Base-by-base conservation (phyloP, 1,140 invertebrate genomes). In the Zaprionus ornatus region DNA sequence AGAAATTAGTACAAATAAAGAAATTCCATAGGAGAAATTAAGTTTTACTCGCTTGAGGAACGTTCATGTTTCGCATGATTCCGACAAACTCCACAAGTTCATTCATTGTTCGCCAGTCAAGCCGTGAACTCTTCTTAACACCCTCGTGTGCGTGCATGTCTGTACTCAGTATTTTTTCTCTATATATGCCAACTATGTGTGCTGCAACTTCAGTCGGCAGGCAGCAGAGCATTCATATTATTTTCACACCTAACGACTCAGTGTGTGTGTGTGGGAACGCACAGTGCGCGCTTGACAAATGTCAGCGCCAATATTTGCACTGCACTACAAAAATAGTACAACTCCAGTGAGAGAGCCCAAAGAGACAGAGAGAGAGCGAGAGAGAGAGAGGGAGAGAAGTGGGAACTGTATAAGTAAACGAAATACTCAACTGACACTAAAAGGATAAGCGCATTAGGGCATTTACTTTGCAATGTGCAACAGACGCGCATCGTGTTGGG, bases 391-490 rank as follows among this genome's bases (percentile, higher is more conserved):
- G 6, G 52, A 19, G 45, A 37, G 27, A 35, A 29, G 35, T 35
- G 42, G 50, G 37, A 32, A 15, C 27, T 60, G 13, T 75, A 52
- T 52, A 54, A 69, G 57, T 69, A 60, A 74, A 75, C 17, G 71
- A 72, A 85, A 80, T 79, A 74, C 85, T 76, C 67, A 70, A 83
- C 80, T 78, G 80, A 74, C 62, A 75, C 81, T 88, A 88, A 88
- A 90, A 88, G 84, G 84, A 84, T 88, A 88, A 88, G 84, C 85
- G 85, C 85, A 88, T 88, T 88, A 88, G 62, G 55, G 85, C 78
- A 88, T 88, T 88, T 88, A 88, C 85, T 84, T 90, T 90, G 84
- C 74, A 70, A 79, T 84, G 80, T 77, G 84, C 88, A 72, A 60
- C 74, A 35, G 60, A n/a, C 45, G 45, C 19, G 45, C 10, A 10